phyloP scores from a whole-genome alignment of 2,888 invertebrate species.

The Amorpha juglandis region DNA sequence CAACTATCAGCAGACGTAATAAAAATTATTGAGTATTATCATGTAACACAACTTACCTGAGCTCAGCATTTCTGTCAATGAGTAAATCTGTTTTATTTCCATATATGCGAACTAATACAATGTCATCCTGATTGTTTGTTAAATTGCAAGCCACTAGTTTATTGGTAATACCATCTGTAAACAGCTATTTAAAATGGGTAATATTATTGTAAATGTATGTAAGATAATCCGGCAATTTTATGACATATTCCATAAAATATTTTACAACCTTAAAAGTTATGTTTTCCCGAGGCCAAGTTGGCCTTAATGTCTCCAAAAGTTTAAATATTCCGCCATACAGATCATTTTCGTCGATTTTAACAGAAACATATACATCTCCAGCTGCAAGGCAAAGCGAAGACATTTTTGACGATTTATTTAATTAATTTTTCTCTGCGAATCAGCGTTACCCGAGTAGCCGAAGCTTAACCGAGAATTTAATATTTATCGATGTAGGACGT shows the following conservation, averaged over 20 bases:
- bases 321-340: constrained; percentile 87
- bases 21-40: background rate
- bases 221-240: no score
- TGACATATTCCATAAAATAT: background rate
- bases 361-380: constrained; percentile 79
- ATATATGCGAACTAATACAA: constrained; percentile 94
- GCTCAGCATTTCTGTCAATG: constrained; percentile 94
- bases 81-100: constrained; percentile 96
- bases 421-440: background rate
- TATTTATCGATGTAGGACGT: no score
- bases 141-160: constrained; percentile 92
- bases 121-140: constrained; percentile 74
- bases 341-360: constrained; percentile 87
- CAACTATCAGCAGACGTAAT: background rate
- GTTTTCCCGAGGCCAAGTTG: constrained; percentile 86
- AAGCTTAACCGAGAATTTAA: no score
- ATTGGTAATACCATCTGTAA: constrained; percentile 97
- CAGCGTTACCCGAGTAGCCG: no score
- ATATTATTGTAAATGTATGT: background rate
- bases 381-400: constrained; percentile 58
- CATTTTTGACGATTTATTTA: constrained; percentile 46
- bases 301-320: constrained; percentile 87
- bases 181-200: constrained; percentile 84
- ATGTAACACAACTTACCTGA: constrained; percentile 73
- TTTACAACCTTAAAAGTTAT: constrained; percentile 88